These are phyloP conservation scores for Iselma pallidipennis DNA, from an alignment of 2,888 invertebrate species.

Conservation along the genomic window DNA sequence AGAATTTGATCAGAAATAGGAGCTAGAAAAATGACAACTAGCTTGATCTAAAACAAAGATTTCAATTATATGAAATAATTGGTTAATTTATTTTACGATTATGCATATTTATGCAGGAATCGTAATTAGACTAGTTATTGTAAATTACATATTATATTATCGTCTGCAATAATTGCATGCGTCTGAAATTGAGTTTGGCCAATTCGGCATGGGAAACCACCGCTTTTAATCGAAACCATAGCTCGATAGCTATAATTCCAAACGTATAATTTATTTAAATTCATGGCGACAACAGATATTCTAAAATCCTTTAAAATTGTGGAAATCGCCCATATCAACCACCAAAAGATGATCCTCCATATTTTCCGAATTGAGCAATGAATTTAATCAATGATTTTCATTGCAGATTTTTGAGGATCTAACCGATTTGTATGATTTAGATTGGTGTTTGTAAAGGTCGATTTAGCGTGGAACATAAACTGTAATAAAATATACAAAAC, in stretches of 20 bases:
- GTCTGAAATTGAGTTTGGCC: slow-evolving; percentile 10
- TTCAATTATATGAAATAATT: slow-evolving; percentile 10
- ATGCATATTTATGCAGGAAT: slow-evolving; percentile 12
- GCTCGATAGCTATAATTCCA: slow-evolving; percentile 1
- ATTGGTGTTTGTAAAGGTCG: not conserved
- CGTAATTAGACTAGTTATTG: slow-evolving; percentile 13
- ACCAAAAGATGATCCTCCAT: not conserved
- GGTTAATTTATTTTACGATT: slow-evolving; percentile 12
- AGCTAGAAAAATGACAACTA: not conserved
- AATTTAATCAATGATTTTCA: too few species aligned
- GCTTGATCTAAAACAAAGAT: slow-evolving; percentile 5
- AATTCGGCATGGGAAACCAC: slow-evolving; percentile 3
- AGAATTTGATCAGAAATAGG: too few species aligned
- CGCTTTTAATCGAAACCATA: slow-evolving; percentile 1
- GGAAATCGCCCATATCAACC: not conserved
- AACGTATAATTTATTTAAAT: slow-evolving; percentile 1
- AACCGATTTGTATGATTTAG: not conserved
- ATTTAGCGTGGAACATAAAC: slow-evolving; percentile 4
- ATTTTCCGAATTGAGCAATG: too few species aligned
- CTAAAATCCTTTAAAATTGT: not conserved
- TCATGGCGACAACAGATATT: not conserved
- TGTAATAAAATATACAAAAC: slow-evolving; percentile 38
- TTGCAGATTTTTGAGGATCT: too few species aligned
- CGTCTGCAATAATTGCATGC: slow-evolving; percentile 9
- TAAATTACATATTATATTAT: slow-evolving; percentile 16